Evolutionary conservation across 1,140 invertebrate species (phyloP).

Genomic region (Akabosia matsudoensis): DNA sequence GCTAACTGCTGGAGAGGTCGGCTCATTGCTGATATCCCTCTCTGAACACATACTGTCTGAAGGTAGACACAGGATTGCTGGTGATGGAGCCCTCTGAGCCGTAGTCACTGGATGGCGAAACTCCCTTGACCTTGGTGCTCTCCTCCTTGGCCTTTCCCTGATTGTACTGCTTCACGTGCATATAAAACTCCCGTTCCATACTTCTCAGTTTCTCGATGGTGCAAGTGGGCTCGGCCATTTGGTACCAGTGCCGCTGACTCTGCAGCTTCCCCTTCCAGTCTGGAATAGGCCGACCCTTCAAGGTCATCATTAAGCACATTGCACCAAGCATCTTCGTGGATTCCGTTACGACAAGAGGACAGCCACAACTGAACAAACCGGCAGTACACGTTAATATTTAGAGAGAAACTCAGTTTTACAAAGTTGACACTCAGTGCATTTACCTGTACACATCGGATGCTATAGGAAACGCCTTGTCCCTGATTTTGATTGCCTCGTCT

Average conservation of each 20-base stretch:
- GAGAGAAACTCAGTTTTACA: too few relatives aligned
- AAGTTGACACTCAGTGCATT: too few relatives aligned
- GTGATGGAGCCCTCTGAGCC: background rate
- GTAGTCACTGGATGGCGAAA: slow-evolving; percentile 2
- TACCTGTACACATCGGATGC: slow-evolving; percentile 11
- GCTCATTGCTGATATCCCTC: background rate
- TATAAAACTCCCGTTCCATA: background rate
- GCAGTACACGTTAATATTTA: background rate
- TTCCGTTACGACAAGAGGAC: background rate
- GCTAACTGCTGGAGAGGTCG: background rate
- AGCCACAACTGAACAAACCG: background rate
- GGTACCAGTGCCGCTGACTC: background rate
- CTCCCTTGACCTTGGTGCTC: background rate
- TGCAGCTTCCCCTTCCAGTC: background rate
- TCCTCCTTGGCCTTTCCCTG: background rate
- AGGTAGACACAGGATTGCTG: background rate
- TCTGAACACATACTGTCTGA: background rate
- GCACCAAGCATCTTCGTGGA: background rate
- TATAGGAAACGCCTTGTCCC: background rate
- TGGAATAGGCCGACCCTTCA: background rate
- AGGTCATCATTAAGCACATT: background rate
- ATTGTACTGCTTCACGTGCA: slow-evolving; percentile 11
- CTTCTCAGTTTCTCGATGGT: background rate
- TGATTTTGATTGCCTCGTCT: background rate
- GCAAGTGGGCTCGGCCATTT: background rate